Percentiles rank a stretch among this genome's conserved stretches.
Conservation (phyloP, 2,797 vertebrate species). For the Manis pentadactyla region DNA sequence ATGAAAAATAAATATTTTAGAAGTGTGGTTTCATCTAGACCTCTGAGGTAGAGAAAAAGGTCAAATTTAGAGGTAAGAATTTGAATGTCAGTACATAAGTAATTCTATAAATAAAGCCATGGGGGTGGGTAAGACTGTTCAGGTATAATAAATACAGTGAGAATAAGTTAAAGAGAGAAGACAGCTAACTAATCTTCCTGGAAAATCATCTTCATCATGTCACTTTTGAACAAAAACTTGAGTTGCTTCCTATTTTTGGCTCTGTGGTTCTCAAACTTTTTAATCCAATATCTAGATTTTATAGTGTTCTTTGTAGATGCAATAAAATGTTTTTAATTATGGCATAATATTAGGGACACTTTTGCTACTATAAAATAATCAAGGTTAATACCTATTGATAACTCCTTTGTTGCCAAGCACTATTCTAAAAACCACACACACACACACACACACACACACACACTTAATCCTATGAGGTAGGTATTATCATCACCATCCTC, state of each 20-base stretch:
- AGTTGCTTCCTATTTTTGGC: not conserved
- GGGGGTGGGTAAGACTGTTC: not conserved
- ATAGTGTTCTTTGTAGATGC: not conserved
- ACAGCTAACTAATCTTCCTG: not conserved
- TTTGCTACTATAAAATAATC: constrained; percentile 1
- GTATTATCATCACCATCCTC: not conserved
- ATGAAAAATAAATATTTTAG: not conserved
- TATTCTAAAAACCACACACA: not conserved
- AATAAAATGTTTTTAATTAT: not conserved
- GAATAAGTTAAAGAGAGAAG: not conserved
- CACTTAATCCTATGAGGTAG: not conserved
- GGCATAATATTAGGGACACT: not conserved
- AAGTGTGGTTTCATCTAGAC: not conserved
- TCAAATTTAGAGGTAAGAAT: not conserved
- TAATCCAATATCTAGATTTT: not conserved
- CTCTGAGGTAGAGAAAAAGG: not conserved
- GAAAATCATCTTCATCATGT: not conserved
- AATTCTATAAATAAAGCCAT: not conserved
- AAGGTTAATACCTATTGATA: not conserved
- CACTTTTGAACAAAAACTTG: not conserved
- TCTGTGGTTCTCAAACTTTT: not conserved
- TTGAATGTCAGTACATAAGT: not conserved
- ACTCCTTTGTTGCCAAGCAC: not conserved
- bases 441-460: not conserved
- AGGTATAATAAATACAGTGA: not conserved